Evolutionary conservation across 1,140 invertebrate genomes (phyloP).

Genomic region (Penaeus vannamei): DNA sequence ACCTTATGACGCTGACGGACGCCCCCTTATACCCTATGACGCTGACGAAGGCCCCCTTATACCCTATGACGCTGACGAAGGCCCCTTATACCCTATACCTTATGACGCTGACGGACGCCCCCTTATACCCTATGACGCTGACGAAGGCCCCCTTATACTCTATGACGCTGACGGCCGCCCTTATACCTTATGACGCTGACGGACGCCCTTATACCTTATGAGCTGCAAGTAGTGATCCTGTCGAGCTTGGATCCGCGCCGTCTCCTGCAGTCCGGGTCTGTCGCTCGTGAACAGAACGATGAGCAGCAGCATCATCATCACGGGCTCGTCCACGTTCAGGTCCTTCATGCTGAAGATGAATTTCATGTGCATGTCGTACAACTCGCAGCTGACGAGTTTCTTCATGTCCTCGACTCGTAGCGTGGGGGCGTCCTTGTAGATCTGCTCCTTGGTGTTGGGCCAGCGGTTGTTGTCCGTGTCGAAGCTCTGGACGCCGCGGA

Average conservation of each 20-base stretch:
- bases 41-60: too few relatives aligned
- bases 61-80: too few relatives aligned
- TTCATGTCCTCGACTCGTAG: constrained; percentile 43
- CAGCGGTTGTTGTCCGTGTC: constrained; percentile 47
- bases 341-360: constrained; percentile 52
- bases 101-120: too few relatives aligned
- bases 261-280: not conserved
- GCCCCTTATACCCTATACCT: too few relatives aligned
- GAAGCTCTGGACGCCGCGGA: constrained; percentile 48
- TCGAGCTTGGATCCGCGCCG: not conserved
- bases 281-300: constrained; percentile 55
- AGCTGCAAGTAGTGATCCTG: constrained; percentile 51
- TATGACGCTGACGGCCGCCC: too few relatives aligned
- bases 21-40: too few relatives aligned
- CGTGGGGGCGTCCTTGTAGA: constrained; percentile 37
- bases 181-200: too few relatives aligned
- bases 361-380: constrained; percentile 59
- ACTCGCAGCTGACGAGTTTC: constrained; percentile 40
- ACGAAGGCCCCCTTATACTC: too few relatives aligned
- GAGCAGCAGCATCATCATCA: constrained; percentile 52
- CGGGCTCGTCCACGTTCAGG: constrained; percentile 48
- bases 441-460: constrained; percentile 44
- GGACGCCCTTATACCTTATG: constrained; percentile 41
- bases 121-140: too few relatives aligned
- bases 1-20: too few relatives aligned